These are phyloP conservation scores for Chrysochloris asiatica DNA, from an alignment of 2,113 vertebrate species.

Conservation along the genomic window DNA sequence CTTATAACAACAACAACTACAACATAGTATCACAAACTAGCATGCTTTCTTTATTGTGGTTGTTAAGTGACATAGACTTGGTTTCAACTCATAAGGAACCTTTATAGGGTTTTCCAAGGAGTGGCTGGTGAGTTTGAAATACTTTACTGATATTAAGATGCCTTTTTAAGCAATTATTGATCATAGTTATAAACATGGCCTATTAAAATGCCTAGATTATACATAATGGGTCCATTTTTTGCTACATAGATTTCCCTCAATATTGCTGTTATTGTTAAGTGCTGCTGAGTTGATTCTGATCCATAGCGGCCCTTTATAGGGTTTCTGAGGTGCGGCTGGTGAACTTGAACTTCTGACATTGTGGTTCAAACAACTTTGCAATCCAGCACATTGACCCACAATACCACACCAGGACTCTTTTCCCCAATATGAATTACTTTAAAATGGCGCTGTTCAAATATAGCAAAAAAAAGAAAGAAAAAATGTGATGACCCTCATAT, in stretches of 20 bases:
- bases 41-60: neutral
- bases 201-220: slow-evolving; percentile 16
- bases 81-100: too few relatives aligned
- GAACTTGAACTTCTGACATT: too few relatives aligned
- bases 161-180: slow-evolving; percentile 2
- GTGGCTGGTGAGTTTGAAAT: slow-evolving; percentile 18
- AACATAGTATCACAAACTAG: neutral
- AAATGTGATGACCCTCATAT: neutral
- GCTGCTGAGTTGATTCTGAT: too few relatives aligned
- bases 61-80: too few relatives aligned
- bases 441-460: neutral
- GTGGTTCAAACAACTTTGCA: too few relatives aligned
- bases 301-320: too few relatives aligned
- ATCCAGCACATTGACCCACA: too few relatives aligned
- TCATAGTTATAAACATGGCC: neutral
- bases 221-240: neutral
- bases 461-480: neutral
- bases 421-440: neutral
- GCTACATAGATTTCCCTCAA: neutral
- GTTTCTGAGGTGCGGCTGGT: too few relatives aligned
- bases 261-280: too few relatives aligned
- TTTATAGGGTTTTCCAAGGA: too few relatives aligned
- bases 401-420: too few relatives aligned
- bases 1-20: too few relatives aligned
- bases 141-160: neutral